Evolutionary conservation across 2,113 vertebrate species (phyloP).

Genomic region (Paedocypris sp.): DNA sequence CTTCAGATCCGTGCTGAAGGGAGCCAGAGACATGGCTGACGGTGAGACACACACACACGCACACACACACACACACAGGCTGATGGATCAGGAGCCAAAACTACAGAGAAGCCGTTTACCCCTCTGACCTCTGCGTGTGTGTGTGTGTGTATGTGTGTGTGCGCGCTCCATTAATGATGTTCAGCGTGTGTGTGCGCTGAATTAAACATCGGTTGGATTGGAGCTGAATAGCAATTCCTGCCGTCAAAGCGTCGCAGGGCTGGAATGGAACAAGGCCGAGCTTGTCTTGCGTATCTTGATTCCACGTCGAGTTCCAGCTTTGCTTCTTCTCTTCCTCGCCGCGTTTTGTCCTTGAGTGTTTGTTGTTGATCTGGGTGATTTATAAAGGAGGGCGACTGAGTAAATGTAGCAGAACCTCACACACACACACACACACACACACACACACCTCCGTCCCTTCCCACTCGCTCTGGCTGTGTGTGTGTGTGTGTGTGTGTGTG

Average conservation of each 20-base stretch:
- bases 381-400: constrained; percentile 26
- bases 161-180: neutral
- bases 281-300: neutral
- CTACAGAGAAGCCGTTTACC: constrained; percentile 26
- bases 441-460: constrained; percentile 1
- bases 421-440: no score
- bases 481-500: neutral
- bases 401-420: constrained; percentile 32
- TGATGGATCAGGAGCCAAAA: constrained; percentile 27
- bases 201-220: constrained; percentile 11
- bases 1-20: constrained; percentile 74
- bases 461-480: neutral
- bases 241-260: neutral
- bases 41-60: constrained; percentile 54
- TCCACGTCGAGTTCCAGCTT: no score
- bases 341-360: constrained; percentile 19
- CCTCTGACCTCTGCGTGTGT: constrained; percentile 1
- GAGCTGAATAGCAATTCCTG: constrained; percentile 10
- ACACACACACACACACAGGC: neutral
- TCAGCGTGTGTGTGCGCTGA: constrained; percentile 3
- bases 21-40: constrained; percentile 68
- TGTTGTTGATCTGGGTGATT: constrained; percentile 31
- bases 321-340: neutral
- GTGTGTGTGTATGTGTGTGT: neutral
- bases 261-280: neutral